A percentile compares a stretch with the other conserved stretches of the same genome.
Conservation (phyloP, 1,140 invertebrate species). For the Drosophila eugracilis region DNA sequence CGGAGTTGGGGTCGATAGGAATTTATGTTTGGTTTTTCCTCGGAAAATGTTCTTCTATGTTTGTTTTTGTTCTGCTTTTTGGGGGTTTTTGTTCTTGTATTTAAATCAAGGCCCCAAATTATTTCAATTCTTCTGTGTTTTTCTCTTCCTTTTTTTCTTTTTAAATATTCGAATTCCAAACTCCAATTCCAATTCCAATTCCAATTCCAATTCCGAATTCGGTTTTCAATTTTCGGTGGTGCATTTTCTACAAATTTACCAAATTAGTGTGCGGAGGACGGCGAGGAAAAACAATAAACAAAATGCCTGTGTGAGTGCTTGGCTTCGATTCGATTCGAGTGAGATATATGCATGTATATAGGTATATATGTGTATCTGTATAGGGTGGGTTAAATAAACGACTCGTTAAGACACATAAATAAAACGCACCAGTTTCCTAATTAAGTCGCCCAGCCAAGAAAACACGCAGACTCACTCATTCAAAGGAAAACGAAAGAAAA, state of each 20-base stretch:
- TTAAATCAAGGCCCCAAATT: conserved; percentile 76
- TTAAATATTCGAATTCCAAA: conserved; percentile 19
- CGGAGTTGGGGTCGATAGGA: conserved; percentile 12
- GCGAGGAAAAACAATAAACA: conserved; percentile 74
- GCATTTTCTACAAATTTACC: conserved; percentile 48
- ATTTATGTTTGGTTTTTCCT: conserved; percentile 76
- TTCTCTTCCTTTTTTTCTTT: conserved; percentile 39
- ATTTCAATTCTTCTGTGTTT: conserved; percentile 56
- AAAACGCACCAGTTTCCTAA: conserved; percentile 78
- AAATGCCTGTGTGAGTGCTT: conserved; percentile 66
- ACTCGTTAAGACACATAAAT: conserved; percentile 81
- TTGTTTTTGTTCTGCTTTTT: conserved; percentile 54
- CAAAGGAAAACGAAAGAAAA: too few species aligned
- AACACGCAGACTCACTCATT: conserved; percentile 29
- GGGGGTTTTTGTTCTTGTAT: conserved; percentile 55
- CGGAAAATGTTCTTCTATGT: conserved; percentile 29
- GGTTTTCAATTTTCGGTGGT: conserved; percentile 26
- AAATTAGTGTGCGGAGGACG: conserved; percentile 50
- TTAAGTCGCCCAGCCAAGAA: conserved; percentile 65
- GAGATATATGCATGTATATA: background rate
- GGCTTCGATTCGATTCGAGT: conserved; percentile 48
- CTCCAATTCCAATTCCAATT: conserved; percentile 36
- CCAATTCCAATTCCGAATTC: conserved; percentile 47
- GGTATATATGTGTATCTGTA: background rate
- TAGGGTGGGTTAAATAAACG: conserved; percentile 75